Percentiles rank a stretch among this genome's conserved stretches.
Evolutionary conservation across 2,113 vertebrate genomes (phyloP).

Genomic region (Chloropsis hardwickii): DNA sequence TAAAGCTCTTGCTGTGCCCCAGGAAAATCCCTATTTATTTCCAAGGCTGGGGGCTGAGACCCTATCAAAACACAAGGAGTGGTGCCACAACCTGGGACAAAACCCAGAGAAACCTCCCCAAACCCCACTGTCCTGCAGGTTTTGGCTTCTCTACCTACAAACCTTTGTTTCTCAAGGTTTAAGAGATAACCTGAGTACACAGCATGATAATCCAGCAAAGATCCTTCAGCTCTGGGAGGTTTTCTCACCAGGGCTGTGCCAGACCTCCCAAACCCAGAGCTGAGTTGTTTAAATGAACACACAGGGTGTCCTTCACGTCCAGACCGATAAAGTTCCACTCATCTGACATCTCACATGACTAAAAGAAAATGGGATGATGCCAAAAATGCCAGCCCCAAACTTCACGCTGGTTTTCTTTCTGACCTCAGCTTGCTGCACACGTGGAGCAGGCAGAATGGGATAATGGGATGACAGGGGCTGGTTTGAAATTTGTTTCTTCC

Average conservation of each 20-base stretch:
- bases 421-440: not conserved
- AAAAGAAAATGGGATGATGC: not conserved
- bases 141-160: not conserved
- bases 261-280: not conserved
- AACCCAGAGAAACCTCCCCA: not conserved
- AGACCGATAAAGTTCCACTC: not conserved
- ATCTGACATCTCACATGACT: not conserved
- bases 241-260: not conserved
- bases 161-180: not conserved
- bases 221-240: not conserved
- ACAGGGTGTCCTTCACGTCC: not conserved
- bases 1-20: not conserved
- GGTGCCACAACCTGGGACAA: not conserved
- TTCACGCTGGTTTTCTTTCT: not conserved
- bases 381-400: not conserved
- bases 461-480: not conserved
- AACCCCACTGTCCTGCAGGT: fast-evolving
- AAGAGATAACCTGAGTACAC: not conserved
- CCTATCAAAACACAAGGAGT: not conserved
- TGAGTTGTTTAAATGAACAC: not conserved
- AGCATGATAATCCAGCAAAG: not conserved
- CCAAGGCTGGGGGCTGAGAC: not conserved
- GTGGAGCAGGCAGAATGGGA: not conserved
- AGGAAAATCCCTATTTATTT: not conserved
- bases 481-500: not conserved